These are phyloP conservation scores for Masnerella sp. DNA, from an alignment of 2,888 invertebrate genomes.

Conservation along the genomic window DNA sequence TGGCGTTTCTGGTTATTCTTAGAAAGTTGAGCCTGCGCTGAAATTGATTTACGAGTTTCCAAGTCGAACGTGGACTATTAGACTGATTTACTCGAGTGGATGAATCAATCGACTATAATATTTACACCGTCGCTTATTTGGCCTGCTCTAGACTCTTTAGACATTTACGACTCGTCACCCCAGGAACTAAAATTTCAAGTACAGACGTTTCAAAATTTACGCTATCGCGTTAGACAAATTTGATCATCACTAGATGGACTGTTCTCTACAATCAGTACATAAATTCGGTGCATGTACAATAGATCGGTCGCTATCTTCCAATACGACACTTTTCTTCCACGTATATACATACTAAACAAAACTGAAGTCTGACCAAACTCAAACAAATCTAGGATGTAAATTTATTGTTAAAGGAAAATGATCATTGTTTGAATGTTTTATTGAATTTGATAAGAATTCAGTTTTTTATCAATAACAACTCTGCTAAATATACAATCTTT, in stretches of 20 bases:
- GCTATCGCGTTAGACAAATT: slow-evolving; percentile 9
- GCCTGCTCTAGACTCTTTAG: slow-evolving; percentile 22
- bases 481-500: slow-evolving; percentile 51
- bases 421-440: neutral
- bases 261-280: slow-evolving; percentile 5
- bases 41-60: slow-evolving; percentile 35
- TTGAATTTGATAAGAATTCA: neutral
- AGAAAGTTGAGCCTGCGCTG: too few relatives aligned
- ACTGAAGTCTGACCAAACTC: slow-evolving; percentile 1
- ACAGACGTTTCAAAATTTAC: slow-evolving; percentile 1
- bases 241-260: neutral
- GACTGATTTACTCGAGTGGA: slow-evolving; percentile 17
- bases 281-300: slow-evolving; percentile 27
- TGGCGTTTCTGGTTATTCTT: too few relatives aligned
- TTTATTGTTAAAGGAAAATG: too few relatives aligned
- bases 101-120: slow-evolving; percentile 36
- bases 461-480: slow-evolving; percentile 8
- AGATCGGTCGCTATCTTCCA: neutral
- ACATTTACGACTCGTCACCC: slow-evolving; percentile 19
- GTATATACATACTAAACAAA: slow-evolving; percentile 17
- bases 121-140: slow-evolving; percentile 39
- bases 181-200: slow-evolving; percentile 20
- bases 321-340: slow-evolving; percentile 2
- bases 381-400: too few relatives aligned
- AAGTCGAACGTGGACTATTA: slow-evolving; percentile 15